Evolutionary conservation across 2,113 vertebrate species (phyloP).

Genomic region (Alethe diademata): DNA sequence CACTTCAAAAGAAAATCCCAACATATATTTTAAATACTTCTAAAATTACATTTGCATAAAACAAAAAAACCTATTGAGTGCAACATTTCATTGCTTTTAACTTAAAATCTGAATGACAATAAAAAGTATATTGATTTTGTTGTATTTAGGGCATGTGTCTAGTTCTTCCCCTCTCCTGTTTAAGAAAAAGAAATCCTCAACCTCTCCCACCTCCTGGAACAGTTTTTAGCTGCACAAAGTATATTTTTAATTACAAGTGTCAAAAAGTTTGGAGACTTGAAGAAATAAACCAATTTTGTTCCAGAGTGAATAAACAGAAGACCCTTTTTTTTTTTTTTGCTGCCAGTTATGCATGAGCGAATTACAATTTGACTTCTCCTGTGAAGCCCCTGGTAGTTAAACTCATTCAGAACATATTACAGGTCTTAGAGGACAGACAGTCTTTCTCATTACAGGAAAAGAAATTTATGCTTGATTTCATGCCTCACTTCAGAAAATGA

Average conservation of each 20-base stretch:
- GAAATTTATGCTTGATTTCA: constrained; percentile 15
- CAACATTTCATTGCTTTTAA: background rate
- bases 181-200: background rate
- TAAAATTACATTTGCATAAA: background rate
- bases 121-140: background rate
- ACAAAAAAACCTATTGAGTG: background rate
- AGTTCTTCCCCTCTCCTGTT: background rate
- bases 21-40: background rate
- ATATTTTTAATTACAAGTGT: background rate
- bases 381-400: background rate
- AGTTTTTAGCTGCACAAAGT: background rate
- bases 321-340: background rate
- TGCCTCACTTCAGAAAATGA: constrained; percentile 8
- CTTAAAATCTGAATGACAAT: background rate
- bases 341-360: background rate
- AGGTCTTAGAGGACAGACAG: background rate
- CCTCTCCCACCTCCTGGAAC: background rate
- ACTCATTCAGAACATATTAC: background rate
- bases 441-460: background rate
- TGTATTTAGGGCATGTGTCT: background rate
- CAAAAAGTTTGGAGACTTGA: background rate
- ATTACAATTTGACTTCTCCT: background rate
- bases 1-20: background rate
- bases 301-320: background rate
- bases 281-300: background rate